Conservation (phyloP, 1,140 invertebrate species). For the Leptoteleia sp. region DNA sequence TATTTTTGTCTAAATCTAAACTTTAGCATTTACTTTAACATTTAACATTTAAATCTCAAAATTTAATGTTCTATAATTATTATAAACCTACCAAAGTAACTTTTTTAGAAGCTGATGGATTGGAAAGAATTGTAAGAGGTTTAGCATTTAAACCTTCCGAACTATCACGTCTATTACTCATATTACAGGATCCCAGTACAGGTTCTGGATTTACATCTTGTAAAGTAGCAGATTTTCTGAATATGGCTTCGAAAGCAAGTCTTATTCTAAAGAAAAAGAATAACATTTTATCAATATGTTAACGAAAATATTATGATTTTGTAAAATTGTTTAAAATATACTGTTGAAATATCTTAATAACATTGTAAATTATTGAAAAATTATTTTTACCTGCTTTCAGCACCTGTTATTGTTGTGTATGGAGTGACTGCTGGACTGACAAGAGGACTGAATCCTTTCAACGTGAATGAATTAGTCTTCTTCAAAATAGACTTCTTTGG, state of each 20-base stretch:
- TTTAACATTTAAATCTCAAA: too few relatives aligned
- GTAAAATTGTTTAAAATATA: too few relatives aligned
- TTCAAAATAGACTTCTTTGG: conserved; percentile 95
- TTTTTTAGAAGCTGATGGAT: conserved; percentile 91
- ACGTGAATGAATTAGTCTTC: conserved; percentile 94
- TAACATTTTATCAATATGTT: too few relatives aligned
- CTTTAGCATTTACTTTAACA: too few relatives aligned
- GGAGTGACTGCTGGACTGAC: conserved; percentile 86
- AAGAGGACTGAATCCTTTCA: conserved; percentile 86
- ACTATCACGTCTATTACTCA: conserved; percentile 75
- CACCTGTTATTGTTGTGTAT: conserved; percentile 92
- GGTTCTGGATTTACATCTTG: conserved; percentile 89
- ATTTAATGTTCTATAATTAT: too few relatives aligned
- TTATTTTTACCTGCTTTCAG: conserved; percentile 88
- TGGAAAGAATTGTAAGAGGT: conserved; percentile 75
- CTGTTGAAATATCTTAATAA: too few relatives aligned
- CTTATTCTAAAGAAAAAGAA: conserved; percentile 84
- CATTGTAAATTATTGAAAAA: too few relatives aligned
- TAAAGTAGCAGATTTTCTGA: conserved; percentile 90
- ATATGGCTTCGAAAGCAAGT: conserved; percentile 94
- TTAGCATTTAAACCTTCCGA: conserved; percentile 71
- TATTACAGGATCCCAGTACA: conserved; percentile 80
- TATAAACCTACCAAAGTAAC: conserved; percentile 89
- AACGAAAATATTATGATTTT: too few relatives aligned
- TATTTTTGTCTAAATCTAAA: too few relatives aligned